Base-by-base conservation (phyloP, 1,140 invertebrate genomes). In the Chironomus striatipennis region DNA sequence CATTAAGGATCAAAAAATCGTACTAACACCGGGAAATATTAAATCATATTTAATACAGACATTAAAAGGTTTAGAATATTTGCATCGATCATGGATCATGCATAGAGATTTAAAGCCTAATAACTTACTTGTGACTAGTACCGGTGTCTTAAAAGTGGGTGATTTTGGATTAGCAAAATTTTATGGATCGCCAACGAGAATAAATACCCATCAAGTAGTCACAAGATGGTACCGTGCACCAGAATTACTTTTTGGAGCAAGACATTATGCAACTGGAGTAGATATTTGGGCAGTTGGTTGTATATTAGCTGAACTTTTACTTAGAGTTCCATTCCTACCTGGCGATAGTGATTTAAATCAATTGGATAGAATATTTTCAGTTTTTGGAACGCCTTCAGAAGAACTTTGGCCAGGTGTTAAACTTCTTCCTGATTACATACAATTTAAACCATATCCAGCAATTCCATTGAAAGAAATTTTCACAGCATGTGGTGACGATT, bases 221-320 rank as follows among this genome's bases (percentile, higher is more conserved):
- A 99, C 97, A 10, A 86, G 93, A 77, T 95, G 93, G 93, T 95
- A 95, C 79, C 90, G 96, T 81, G 89, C 93, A 65, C 98, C 98
- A 15, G 98, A 99, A 83, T 83, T 99, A 10, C 85, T 99, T 12
- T 99, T 95, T 86, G 98, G 98, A 65, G 94, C 97, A 1, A 87
- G 93, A 73, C 91, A 95, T 80, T 99, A 99, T 85, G 17, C 65
- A 8, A 93, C 91, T 74, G 95, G 94, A 7, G 91, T 99, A n/a
- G 98, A 99, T 80, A 97, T 98, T 85, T 99, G 98, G 98, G 96
- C 98, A 15, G 88, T 97, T 10, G 98, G 98, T 7, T 99, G 98
- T 83, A 99, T 99, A 80, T 81, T 99, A 76, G 98, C 96, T 0
- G 98, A 99, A 85, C 84, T 99, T 15, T 83, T 99, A 73, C 85